A percentile compares a stretch with the other conserved stretches of the same genome.
Conservation (phyloP, 2,888 invertebrate species). For the Polydrusus pterygomalis region DNA sequence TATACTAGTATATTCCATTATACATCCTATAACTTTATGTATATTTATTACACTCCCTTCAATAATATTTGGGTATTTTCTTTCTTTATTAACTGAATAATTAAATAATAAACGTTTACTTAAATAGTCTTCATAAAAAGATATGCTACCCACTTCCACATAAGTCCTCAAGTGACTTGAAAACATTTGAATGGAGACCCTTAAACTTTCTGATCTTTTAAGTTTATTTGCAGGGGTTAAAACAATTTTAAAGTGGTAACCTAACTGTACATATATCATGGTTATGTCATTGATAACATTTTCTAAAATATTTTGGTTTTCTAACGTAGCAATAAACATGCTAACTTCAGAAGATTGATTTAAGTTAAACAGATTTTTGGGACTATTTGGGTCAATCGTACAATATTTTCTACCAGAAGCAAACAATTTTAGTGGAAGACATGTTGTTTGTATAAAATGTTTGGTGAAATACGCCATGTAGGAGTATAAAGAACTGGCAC, state of each 20-base stretch:
- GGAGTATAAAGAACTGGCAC: slow-evolving; percentile 82
- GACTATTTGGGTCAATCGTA: slow-evolving; percentile 69
- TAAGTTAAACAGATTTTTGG: slow-evolving; percentile 77
- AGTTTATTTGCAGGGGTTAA: slow-evolving; percentile 79
- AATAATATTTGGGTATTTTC: slow-evolving; percentile 80
- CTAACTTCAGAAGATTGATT: slow-evolving; percentile 82
- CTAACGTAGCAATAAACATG: slow-evolving; percentile 77
- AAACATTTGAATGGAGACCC: slow-evolving; percentile 84
- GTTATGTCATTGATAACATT: slow-evolving; percentile 74
- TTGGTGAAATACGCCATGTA: slow-evolving; percentile 85
- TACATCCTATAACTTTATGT: slow-evolving; percentile 83
- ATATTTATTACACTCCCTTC: slow-evolving; percentile 84
- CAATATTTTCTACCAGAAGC: slow-evolving; percentile 82
- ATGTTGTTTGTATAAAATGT: slow-evolving; percentile 76
- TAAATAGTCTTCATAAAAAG: slow-evolving; percentile 82
- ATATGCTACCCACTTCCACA: slow-evolving; percentile 84
- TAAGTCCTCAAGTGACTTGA: slow-evolving; percentile 79
- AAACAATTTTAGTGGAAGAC: slow-evolving; percentile 82
- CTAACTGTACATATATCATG: slow-evolving; percentile 78
- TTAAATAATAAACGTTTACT: slow-evolving; percentile 86
- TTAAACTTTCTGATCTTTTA: slow-evolving; percentile 79
- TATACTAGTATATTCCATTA: slow-evolving; percentile 78
- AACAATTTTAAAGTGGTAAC: slow-evolving; percentile 80
- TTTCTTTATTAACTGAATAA: slow-evolving; percentile 75
- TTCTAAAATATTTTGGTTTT: slow-evolving; percentile 73